Evolutionary conservation across 2,888 invertebrate genomes (phyloP).

Genomic region (Lepidocyrtinus sp.): DNA sequence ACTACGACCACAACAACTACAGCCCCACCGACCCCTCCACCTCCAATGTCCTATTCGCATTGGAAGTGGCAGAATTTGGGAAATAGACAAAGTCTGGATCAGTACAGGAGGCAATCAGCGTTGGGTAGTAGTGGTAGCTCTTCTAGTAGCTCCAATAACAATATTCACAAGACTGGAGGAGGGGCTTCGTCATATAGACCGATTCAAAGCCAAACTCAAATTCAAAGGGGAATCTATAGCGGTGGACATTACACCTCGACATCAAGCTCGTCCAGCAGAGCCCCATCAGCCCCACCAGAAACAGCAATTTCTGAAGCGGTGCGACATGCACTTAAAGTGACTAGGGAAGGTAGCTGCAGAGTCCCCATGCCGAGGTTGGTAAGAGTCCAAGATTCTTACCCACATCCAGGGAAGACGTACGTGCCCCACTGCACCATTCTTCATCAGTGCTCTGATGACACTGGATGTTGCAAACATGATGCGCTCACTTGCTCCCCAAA

Average conservation of each 20-base stretch:
- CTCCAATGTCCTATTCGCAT: slow-evolving; percentile 67
- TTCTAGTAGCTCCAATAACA: neutral
- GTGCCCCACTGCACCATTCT: slow-evolving; percentile 89
- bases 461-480: slow-evolving; percentile 87
- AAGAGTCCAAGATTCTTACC: slow-evolving; percentile 81
- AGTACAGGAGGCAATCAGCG: slow-evolving; percentile 60
- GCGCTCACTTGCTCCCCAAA: slow-evolving; percentile 85
- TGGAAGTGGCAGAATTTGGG: slow-evolving; percentile 69
- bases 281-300: slow-evolving; percentile 70
- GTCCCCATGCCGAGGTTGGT: slow-evolving; percentile 84
- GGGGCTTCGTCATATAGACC: slow-evolving; percentile 40
- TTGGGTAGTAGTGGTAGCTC: neutral
- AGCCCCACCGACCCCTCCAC: slow-evolving; percentile 60
- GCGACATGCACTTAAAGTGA: slow-evolving; percentile 73
- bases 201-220: too few relatives aligned
- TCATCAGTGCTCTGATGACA: slow-evolving; percentile 89
- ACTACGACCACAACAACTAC: slow-evolving; percentile 65
- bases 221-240: neutral
- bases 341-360: slow-evolving; percentile 77
- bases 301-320: slow-evolving; percentile 72
- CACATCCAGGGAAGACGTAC: slow-evolving; percentile 82
- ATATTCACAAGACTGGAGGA: neutral
- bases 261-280: slow-evolving; percentile 8
- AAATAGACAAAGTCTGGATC: slow-evolving; percentile 67
- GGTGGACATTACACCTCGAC: slow-evolving; percentile 6